Evolutionary conservation across 35 echinoderm and acorn worm genomes (phyloP).

Genomic region (Anneissia japonica): DNA sequence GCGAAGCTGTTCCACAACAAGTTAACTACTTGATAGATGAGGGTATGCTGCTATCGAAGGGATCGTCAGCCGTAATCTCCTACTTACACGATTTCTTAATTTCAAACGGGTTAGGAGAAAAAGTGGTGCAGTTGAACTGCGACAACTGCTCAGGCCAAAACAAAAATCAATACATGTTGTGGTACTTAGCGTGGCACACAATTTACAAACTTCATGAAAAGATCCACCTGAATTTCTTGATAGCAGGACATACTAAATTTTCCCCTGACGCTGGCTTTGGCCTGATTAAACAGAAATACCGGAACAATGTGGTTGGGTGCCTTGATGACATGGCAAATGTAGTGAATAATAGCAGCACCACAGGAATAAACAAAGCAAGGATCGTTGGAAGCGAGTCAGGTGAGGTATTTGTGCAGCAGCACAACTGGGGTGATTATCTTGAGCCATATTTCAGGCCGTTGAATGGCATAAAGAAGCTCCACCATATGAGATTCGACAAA

Average conservation of each 20-base stretch:
- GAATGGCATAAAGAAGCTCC: conserved; percentile 23
- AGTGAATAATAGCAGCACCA: conserved; percentile 4
- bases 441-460: conserved; percentile 35
- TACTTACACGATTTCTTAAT: conserved; percentile 42
- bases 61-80: not conserved
- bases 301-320: not conserved
- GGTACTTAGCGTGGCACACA: conserved; percentile 42
- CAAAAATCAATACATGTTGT: conserved; percentile 56
- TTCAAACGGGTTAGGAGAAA: conserved; percentile 45
- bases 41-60: conserved; percentile 16
- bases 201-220: conserved; percentile 16
- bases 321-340: conserved; percentile 25
- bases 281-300: conserved; percentile 22
- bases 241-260: conserved; percentile 61
- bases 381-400: conserved; percentile 24
- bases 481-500: conserved; percentile 30
- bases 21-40: conserved; percentile 48
- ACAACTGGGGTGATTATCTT: conserved; percentile 33
- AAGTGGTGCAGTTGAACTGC: conserved; percentile 19
- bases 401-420: not conserved
- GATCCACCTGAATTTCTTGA: conserved; percentile 26
- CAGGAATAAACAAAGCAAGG: conserved; percentile 5
- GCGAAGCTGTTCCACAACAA: conserved; percentile 49
- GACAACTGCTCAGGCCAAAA: conserved; percentile 62
- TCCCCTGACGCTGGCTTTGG: conserved; percentile 41